phyloP scores from a whole-genome alignment of 1,140 invertebrate species.

The Globodera rostochiensis region DNA sequence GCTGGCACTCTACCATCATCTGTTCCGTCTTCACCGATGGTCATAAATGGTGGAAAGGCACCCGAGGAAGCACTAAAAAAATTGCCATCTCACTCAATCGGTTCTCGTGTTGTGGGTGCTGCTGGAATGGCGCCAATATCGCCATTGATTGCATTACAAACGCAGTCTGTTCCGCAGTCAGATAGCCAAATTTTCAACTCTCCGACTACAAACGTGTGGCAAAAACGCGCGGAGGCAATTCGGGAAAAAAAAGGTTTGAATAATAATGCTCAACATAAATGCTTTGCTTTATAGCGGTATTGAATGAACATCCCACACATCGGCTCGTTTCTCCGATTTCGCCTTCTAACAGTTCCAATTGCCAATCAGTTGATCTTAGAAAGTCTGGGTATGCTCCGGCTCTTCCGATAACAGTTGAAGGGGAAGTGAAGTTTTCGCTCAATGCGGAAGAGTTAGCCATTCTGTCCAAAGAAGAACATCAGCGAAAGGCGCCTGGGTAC shows the following conservation, averaged over 20 bases:
- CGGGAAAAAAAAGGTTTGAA: slow-evolving; percentile 45
- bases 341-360: not conserved
- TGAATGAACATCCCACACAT: not conserved
- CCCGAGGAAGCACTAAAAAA: not conserved
- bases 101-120: not conserved
- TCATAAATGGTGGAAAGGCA: slow-evolving; percentile 8
- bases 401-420: not conserved
- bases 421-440: not conserved
- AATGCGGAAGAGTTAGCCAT: slow-evolving; percentile 15
- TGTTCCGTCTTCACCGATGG: not conserved
- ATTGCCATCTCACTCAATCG: not conserved
- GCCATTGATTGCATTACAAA: slow-evolving; percentile 11
- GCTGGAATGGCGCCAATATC: not conserved
- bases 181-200: slow-evolving; percentile 4
- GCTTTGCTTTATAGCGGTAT: not conserved
- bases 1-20: not conserved
- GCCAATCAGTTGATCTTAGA: not conserved
- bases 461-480: slow-evolving; percentile 42
- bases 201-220: slow-evolving; percentile 51
- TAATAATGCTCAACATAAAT: not conserved
- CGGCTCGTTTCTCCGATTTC: slow-evolving; percentile 10
- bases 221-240: slow-evolving; percentile 54
- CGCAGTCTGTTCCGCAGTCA: not conserved
- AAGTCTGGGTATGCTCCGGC: not conserved
- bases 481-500: slow-evolving; percentile 40